Evolutionary conservation across 2,113 vertebrate species (phyloP).

Genomic region (Stomatorhinus ivindoensis): DNA sequence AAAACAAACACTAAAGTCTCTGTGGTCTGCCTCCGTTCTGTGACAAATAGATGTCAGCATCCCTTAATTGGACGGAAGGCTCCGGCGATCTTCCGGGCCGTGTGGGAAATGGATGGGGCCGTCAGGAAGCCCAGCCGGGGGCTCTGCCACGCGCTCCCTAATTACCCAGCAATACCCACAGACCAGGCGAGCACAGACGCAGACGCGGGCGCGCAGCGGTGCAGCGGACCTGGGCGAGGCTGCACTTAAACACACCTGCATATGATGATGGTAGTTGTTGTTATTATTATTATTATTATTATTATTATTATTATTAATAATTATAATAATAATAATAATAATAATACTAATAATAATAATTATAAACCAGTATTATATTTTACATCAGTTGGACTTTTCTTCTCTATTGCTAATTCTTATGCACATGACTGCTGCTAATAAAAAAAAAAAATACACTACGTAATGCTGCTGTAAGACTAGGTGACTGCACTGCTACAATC

Average conservation of each 20-base stretch:
- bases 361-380: not conserved
- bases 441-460: not conserved
- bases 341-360: not conserved
- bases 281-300: not conserved
- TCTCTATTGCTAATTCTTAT: not conserved
- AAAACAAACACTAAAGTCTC: slow-evolving; percentile 34
- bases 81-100: slow-evolving; percentile 26
- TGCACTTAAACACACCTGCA: not conserved
- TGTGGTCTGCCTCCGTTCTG: slow-evolving; percentile 17
- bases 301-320: too few species aligned
- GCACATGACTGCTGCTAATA: not conserved
- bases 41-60: slow-evolving; percentile 29
- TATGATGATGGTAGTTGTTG: not conserved
- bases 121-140: slow-evolving; percentile 25
- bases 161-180: slow-evolving; percentile 25
- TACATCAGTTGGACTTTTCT: not conserved
- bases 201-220: not conserved
- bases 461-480: not conserved
- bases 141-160: slow-evolving; percentile 20
- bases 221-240: not conserved
- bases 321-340: not conserved
- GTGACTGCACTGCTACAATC: not conserved
- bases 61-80: slow-evolving; percentile 30
- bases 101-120: slow-evolving; percentile 30
- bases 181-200: not conserved